Percentiles rank a stretch among this genome's conserved stretches.
phyloP scores from a whole-genome alignment of 2,888 invertebrate species.

The Tetragonula carbonaria region DNA sequence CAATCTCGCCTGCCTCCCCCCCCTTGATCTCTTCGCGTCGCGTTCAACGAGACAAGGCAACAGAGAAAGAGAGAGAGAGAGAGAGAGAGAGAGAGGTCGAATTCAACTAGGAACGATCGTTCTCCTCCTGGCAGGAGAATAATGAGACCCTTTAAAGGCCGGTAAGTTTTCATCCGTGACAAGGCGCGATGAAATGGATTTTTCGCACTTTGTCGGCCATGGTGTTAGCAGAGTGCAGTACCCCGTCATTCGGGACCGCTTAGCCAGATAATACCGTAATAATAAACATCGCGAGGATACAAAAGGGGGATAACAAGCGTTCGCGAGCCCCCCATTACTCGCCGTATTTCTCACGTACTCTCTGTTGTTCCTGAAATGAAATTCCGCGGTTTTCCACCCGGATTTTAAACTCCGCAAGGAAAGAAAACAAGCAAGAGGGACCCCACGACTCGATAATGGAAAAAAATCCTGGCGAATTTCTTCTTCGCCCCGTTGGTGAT shows the following conservation, averaged over 20 bases:
- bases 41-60: background rate
- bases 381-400: background rate
- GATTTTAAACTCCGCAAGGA: background rate
- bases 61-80: background rate
- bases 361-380: background rate
- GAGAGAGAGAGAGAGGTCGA: slow-evolving; percentile 29
- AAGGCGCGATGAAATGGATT: slow-evolving; percentile 75
- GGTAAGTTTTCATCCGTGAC: slow-evolving; percentile 73
- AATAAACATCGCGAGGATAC: background rate
- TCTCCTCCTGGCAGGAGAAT: slow-evolving; percentile 76
- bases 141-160: slow-evolving; percentile 81
- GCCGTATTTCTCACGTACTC: background rate
- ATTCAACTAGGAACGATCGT: slow-evolving; percentile 62
- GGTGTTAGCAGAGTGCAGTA: slow-evolving; percentile 17
- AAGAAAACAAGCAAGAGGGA: no score
- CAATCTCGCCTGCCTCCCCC: slow-evolving; percentile 73
- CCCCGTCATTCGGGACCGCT: slow-evolving; percentile 5
- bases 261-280: background rate
- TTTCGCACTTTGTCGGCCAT: slow-evolving; percentile 70
- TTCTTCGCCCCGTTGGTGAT: no score
- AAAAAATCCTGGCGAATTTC: no score
- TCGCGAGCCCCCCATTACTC: background rate
- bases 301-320: background rate
- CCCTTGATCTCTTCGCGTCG: slow-evolving; percentile 34
- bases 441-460: no score